Conservation (phyloP, 2,113 vertebrate species). For the Rynchops niger region DNA sequence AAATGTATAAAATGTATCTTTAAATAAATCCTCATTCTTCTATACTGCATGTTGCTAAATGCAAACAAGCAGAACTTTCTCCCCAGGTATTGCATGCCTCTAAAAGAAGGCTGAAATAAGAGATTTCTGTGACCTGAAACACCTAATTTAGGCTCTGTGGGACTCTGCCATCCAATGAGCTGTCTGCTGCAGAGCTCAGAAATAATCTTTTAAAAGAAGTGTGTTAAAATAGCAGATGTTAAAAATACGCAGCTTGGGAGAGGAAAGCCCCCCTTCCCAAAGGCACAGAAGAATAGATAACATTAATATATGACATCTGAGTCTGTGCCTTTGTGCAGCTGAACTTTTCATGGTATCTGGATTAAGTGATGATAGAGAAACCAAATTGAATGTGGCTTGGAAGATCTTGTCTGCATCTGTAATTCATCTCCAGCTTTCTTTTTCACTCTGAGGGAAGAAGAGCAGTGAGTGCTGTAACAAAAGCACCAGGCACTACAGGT, state of each 20-base stretch:
- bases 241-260: conserved; percentile 25
- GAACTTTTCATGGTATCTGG: conserved; percentile 39
- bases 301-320: conserved; percentile 13
- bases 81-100: neutral
- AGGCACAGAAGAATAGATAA: conserved; percentile 31
- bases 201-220: neutral
- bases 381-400: conserved; percentile 54
- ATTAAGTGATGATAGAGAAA: conserved; percentile 50
- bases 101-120: conserved; percentile 3
- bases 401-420: conserved; percentile 53
- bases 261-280: neutral
- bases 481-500: neutral
- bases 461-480: neutral
- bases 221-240: conserved; percentile 54
- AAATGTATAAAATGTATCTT: neutral
- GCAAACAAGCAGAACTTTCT: conserved; percentile 16
- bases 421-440: conserved; percentile 24
- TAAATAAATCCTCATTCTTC: neutral
- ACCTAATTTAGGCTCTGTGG: conserved; percentile 23
- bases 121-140: conserved; percentile 18
- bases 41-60: neutral
- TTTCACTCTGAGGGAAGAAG: neutral
- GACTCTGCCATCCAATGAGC: conserved; percentile 1
- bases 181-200: neutral
- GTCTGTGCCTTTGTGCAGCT: neutral